Conservation (phyloP, 2,113 vertebrate genomes). For the Raja brachyura region DNA sequence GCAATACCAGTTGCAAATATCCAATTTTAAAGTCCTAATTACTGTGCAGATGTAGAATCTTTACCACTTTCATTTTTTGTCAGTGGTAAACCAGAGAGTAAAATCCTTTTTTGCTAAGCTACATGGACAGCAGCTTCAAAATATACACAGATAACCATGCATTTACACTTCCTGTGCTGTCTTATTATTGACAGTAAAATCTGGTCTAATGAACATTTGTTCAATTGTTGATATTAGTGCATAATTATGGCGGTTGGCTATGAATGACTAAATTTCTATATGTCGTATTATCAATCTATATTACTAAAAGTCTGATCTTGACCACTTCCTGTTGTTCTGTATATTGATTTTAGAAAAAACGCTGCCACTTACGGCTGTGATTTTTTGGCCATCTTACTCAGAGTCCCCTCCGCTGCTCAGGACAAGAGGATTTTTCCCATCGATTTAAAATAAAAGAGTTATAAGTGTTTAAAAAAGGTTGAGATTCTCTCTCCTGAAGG, state of each 20-base stretch:
- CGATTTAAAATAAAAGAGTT: too few relatives aligned
- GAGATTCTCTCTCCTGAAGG: too few relatives aligned
- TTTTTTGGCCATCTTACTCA: too few relatives aligned
- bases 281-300: too few relatives aligned
- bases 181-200: neutral
- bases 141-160: neutral
- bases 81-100: neutral
- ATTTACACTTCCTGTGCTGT: neutral
- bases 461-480: too few relatives aligned
- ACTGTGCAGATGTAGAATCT: neutral
- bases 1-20: neutral
- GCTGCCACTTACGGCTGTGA: too few relatives aligned
- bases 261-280: neutral
- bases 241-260: neutral
- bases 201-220: neutral
- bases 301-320: too few relatives aligned
- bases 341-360: too few relatives aligned
- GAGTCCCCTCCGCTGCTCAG: too few relatives aligned
- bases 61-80: neutral
- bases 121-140: neutral
- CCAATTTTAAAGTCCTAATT: neutral
- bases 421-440: too few relatives aligned
- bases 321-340: too few relatives aligned
- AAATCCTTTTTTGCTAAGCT: neutral
- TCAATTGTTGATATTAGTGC: neutral